These are phyloP conservation scores for Trididemnum clinides DNA, from an alignment of 23 tunicate genomes.

Conservation along the genomic window DNA sequence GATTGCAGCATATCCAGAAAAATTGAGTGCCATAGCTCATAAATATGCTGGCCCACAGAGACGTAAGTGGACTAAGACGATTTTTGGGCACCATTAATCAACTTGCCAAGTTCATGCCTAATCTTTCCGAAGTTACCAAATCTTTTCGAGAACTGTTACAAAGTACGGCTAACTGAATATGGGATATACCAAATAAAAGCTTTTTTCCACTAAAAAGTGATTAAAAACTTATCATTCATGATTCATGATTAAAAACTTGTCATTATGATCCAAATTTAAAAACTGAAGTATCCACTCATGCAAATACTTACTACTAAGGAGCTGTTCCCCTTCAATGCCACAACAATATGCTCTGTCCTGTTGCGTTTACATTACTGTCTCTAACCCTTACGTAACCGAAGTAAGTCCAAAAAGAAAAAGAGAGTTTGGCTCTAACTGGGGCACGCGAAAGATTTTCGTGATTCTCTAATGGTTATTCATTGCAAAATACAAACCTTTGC, in stretches of 20 bases:
- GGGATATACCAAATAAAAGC: too few species aligned
- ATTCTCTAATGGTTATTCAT: too few species aligned
- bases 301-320: too few species aligned
- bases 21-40: background rate
- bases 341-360: background rate
- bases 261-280: background rate
- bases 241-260: too few species aligned
- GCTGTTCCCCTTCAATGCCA: too few species aligned
- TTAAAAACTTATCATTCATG: too few species aligned
- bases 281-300: constrained; percentile 26
- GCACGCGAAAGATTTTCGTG: constrained; percentile 12
- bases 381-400: constrained; percentile 9
- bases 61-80: constrained; percentile 1
- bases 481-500: constrained; percentile 43
- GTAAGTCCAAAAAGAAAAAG: constrained; percentile 45
- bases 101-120: constrained; percentile 14
- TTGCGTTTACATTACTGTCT: constrained; percentile 10
- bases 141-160: constrained; percentile 10
- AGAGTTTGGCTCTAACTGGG: constrained; percentile 13
- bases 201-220: too few species aligned
- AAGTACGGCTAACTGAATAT: background rate
- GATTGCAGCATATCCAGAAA: constrained; percentile 16
- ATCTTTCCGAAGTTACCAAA: constrained; percentile 25
- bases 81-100: constrained; percentile 36
- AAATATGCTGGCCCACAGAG: background rate